Evolutionary conservation across 2,888 invertebrate genomes (phyloP).

Genomic region (Eugnorisma glareosa): DNA sequence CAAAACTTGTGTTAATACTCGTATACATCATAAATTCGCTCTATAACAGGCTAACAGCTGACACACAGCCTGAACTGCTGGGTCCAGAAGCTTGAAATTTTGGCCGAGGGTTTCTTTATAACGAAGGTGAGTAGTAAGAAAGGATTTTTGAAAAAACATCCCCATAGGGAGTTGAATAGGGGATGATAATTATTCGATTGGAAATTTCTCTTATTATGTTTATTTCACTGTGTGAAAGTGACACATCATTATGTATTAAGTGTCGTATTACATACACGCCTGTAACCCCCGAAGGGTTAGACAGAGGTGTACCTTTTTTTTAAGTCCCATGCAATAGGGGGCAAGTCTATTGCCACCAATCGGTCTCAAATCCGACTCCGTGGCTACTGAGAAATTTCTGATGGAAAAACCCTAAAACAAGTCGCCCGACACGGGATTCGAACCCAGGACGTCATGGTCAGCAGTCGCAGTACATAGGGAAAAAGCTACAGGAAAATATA

Average conservation of each 20-base stretch:
- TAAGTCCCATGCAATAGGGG: too few species aligned
- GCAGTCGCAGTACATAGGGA: neutral
- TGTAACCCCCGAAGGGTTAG: too few species aligned
- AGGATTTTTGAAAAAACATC: neutral
- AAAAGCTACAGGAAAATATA: slow-evolving; percentile 34
- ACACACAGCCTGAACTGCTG: neutral
- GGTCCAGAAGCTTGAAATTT: neutral
- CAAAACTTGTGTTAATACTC: neutral
- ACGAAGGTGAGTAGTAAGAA: neutral
- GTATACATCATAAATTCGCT: neutral
- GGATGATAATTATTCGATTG: neutral
- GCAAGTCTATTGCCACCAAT: too few species aligned
- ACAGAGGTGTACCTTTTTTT: too few species aligned
- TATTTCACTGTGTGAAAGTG: neutral
- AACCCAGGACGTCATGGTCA: too few species aligned
- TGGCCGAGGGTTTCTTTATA: neutral
- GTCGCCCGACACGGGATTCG: too few species aligned
- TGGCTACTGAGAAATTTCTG: too few species aligned
- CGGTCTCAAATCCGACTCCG: too few species aligned
- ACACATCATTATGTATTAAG: neutral
- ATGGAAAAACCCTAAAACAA: too few species aligned
- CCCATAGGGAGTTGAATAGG: neutral
- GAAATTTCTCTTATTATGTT: neutral
- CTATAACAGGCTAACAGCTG: neutral
- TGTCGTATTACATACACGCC: neutral